These are phyloP conservation scores for Speoplatyrhinus poulsoni DNA, from an alignment of 2,113 vertebrate genomes.

Conservation along the genomic window DNA sequence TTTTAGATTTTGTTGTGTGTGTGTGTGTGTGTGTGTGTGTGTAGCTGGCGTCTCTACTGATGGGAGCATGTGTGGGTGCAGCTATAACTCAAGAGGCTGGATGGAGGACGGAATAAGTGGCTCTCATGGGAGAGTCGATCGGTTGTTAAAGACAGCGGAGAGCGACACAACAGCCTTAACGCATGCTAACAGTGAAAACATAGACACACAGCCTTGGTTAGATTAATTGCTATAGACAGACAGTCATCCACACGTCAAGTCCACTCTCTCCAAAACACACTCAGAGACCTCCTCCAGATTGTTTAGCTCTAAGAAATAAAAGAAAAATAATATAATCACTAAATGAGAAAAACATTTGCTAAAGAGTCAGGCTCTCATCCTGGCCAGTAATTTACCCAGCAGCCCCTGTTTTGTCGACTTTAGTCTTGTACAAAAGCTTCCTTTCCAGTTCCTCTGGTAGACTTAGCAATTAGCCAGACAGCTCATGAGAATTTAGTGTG, in stretches of 20 bases:
- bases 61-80: conserved; percentile 54
- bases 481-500: conserved; percentile 26
- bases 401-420: background rate
- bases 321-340: conserved; percentile 10
- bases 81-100: conserved; percentile 66
- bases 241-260: conserved; percentile 40
- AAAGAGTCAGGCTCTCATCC: background rate
- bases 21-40: conserved; percentile 3
- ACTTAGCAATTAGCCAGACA: conserved; percentile 29
- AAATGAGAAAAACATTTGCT: background rate
- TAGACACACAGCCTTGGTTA: conserved; percentile 39
- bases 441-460: conserved; percentile 6
- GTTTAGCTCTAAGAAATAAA: conserved; percentile 10
- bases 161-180: conserved; percentile 57
- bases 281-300: conserved; percentile 22
- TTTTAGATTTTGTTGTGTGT: background rate
- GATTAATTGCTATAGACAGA: conserved; percentile 60
- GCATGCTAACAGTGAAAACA: conserved; percentile 47
- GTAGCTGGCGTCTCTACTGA: conserved; percentile 36
- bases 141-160: conserved; percentile 67
- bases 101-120: conserved; percentile 71
- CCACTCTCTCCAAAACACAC: conserved; percentile 9
- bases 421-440: background rate
- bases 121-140: conserved; percentile 67
- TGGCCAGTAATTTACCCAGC: background rate